These are phyloP conservation scores for Eremobia ochroleuca DNA, from an alignment of 2,888 invertebrate genomes.

Conservation along the genomic window DNA sequence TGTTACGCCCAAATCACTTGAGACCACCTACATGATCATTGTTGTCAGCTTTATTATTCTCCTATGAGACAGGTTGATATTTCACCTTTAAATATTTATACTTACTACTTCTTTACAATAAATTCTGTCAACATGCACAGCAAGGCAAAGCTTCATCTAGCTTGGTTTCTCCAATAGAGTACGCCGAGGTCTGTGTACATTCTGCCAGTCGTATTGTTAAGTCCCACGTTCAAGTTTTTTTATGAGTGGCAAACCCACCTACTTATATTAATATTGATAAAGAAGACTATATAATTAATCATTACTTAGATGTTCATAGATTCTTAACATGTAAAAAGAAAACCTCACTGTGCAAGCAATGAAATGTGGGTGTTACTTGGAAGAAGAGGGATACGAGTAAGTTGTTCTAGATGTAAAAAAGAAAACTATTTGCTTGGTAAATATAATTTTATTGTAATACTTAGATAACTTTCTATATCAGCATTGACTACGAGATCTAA, in stretches of 20 bases:
- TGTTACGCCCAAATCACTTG: slow-evolving; percentile 55
- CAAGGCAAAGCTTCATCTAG: not conserved
- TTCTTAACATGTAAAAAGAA: not conserved
- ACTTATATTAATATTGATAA: not conserved
- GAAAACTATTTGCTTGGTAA: slow-evolving; percentile 2
- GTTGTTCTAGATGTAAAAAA: not conserved
- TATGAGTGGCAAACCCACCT: not conserved
- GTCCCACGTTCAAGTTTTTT: not conserved
- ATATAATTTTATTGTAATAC: slow-evolving; percentile 25
- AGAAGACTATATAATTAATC: not conserved
- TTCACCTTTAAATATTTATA: slow-evolving; percentile 10
- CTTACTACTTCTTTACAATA: not conserved
- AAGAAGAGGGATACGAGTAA: not conserved
- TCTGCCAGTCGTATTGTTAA: not conserved
- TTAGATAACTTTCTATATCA: slow-evolving; percentile 37
- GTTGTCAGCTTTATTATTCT: slow-evolving; percentile 31
- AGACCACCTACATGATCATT: slow-evolving; percentile 56
- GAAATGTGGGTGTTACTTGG: too few relatives aligned
- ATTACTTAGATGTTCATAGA: not conserved
- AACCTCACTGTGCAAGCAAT: not conserved
- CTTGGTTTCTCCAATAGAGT: not conserved
- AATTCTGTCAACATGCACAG: not conserved
- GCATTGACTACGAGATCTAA: slow-evolving; percentile 45
- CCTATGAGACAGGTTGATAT: slow-evolving; percentile 19
- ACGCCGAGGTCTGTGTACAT: not conserved